A percentile compares a stretch with the other conserved stretches of the same genome.
These are phyloP conservation scores for Alsophila aescularia DNA, from an alignment of 2,888 invertebrate species.

Conservation along the genomic window DNA sequence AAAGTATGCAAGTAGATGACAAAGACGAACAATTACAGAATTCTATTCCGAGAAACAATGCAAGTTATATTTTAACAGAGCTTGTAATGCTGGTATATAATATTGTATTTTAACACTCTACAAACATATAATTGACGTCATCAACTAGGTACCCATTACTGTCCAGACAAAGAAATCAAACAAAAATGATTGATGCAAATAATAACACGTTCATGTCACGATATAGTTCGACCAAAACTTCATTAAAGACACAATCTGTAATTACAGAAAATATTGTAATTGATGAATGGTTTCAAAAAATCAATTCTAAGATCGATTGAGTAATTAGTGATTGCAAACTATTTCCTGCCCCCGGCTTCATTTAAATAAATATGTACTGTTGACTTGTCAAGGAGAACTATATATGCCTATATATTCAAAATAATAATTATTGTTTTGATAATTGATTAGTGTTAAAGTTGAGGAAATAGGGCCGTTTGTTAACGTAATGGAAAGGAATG, in stretches of 20 bases:
- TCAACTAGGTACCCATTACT: not conserved
- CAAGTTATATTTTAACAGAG: too few relatives aligned
- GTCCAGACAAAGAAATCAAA: constrained; percentile 2
- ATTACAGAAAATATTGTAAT: constrained; percentile 20
- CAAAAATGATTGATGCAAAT: constrained; percentile 16
- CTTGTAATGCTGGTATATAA: too few relatives aligned
- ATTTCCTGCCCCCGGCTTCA: constrained; percentile 7
- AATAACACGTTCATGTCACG: constrained; percentile 17
- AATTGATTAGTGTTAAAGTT: constrained; percentile 13
- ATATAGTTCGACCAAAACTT: constrained; percentile 5
- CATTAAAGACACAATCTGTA: constrained; percentile 7
- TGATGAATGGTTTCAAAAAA: constrained; percentile 17
- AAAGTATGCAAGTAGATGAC: too few relatives aligned
- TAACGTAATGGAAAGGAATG: not conserved
- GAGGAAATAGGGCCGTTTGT: constrained; percentile 3
- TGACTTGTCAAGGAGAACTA: constrained; percentile 16
- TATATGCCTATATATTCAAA: constrained; percentile 7
- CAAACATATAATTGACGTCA: not conserved
- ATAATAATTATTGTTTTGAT: constrained; percentile 6
- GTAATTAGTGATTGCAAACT: constrained; percentile 14
- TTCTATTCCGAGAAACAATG: too few relatives aligned
- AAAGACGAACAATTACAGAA: too few relatives aligned
- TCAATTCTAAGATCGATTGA: constrained; percentile 7
- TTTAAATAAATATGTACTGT: constrained; percentile 1
- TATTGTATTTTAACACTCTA: too few relatives aligned